Evolutionary conservation across 2,888 invertebrate genomes (phyloP).

Genomic region (Xylota segnis): DNA sequence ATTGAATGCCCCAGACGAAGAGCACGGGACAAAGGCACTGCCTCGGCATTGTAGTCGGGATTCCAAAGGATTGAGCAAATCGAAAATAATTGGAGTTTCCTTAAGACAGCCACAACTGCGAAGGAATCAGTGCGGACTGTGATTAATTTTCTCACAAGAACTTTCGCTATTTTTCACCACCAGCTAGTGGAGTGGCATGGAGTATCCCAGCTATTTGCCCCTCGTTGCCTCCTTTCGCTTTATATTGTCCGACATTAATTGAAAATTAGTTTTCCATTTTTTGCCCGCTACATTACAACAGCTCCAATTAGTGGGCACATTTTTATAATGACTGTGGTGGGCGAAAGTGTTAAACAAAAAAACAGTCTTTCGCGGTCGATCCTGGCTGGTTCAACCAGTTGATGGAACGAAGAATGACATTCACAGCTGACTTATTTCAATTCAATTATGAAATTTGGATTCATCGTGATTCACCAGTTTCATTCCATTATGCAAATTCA

Average conservation of each 20-base stretch:
- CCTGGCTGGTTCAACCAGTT: neutral
- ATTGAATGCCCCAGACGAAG: conserved; percentile 51
- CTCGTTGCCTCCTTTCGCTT: conserved; percentile 29
- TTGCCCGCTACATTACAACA: conserved; percentile 49
- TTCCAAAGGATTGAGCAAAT: conserved; percentile 74
- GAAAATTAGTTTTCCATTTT: conserved; percentile 70
- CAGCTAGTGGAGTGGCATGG: neutral
- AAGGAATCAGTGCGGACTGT: conserved; percentile 67
- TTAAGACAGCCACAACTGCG: conserved; percentile 71
- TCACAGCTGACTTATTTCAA: conserved; percentile 76
- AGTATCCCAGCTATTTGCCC: conserved; percentile 29
- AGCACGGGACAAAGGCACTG: conserved; percentile 45
- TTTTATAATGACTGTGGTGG: conserved; percentile 62
- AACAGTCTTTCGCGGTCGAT: neutral
- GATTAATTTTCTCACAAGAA: conserved; percentile 70
- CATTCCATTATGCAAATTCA: conserved; percentile 73
- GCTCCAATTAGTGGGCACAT: conserved; percentile 66
- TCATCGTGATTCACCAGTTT: conserved; percentile 68
- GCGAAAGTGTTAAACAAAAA: conserved; percentile 35
- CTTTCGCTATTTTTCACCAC: conserved; percentile 62
- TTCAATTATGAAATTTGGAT: conserved; percentile 73
- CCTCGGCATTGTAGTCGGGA: conserved; percentile 39
- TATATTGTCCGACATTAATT: conserved; percentile 69
- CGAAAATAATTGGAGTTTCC: conserved; percentile 76
- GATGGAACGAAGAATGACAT: conserved; percentile 69